phyloP scores from a whole-genome alignment of 2,888 invertebrate species.

The Rhyacophila evoluta region DNA sequence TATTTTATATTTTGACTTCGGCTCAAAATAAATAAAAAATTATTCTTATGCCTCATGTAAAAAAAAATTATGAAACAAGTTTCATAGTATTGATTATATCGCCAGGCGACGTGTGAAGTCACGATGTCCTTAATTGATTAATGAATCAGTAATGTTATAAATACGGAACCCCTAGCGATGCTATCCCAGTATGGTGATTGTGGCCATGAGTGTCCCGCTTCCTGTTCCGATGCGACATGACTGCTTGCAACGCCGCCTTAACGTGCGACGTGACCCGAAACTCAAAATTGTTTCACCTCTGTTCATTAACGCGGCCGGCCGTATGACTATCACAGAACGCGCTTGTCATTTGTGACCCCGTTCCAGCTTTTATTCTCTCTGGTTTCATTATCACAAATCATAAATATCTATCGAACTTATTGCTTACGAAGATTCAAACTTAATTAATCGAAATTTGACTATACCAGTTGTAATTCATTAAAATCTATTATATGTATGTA shows the following conservation, averaged over 20 bases:
- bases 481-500: too few species aligned
- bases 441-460: too few species aligned
- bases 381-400: too few species aligned
- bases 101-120: not conserved
- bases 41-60: too few species aligned
- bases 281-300: slow-evolving; percentile 19
- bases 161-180: not conserved
- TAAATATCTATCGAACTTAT: too few species aligned
- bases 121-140: not conserved
- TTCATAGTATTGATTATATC: too few species aligned
- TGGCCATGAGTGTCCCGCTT: slow-evolving; percentile 11
- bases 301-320: not conserved
- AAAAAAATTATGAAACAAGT: too few species aligned
- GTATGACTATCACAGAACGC: not conserved
- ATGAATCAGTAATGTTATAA: not conserved
- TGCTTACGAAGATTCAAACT: too few species aligned
- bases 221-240: not conserved
- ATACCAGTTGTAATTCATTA: too few species aligned
- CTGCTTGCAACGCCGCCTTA: not conserved
- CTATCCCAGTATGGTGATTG: slow-evolving; percentile 5
- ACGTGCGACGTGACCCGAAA: slow-evolving; percentile 16
- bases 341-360: not conserved
- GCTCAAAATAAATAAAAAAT: too few species aligned
- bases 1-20: too few species aligned
- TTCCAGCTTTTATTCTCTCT: too few species aligned